These are phyloP conservation scores for Tubulanus polymorphus DNA, from an alignment of 2,888 invertebrate species.

Conservation along the genomic window DNA sequence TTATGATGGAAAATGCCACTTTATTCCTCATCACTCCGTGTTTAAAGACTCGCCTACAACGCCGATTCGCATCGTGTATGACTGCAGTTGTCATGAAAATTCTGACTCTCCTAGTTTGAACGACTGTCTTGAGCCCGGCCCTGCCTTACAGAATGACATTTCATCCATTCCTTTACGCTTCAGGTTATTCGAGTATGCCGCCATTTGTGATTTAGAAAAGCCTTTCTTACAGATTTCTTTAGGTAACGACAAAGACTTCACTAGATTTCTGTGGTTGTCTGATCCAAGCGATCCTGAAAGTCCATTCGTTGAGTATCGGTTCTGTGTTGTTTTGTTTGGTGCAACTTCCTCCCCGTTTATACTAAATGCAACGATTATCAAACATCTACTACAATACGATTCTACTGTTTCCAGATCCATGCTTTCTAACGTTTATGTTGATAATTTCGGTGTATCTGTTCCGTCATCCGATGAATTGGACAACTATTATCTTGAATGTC, in stretches of 20 bases:
- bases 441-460: not conserved
- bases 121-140: slow-evolving; percentile 3
- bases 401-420: not conserved
- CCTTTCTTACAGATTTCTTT: not conserved
- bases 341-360: not conserved
- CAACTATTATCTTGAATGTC: not conserved
- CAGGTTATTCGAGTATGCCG: not conserved
- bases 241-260: not conserved
- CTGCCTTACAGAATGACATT: not conserved
- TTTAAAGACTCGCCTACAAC: not conserved
- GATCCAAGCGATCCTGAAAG: slow-evolving; percentile 4
- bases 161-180: not conserved
- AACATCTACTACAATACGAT: not conserved
- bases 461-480: not conserved
- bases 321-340: slow-evolving; percentile 1
- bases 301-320: not conserved
- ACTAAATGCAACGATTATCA: not conserved
- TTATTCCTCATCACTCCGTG: not conserved
- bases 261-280: not conserved
- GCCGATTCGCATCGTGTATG: slow-evolving; percentile 5
- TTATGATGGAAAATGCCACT: not conserved
- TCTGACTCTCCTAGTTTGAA: not conserved
- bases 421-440: not conserved
- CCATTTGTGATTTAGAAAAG: not conserved
- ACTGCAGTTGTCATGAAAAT: not conserved